A percentile compares a stretch with the other conserved stretches of the same genome.
phyloP scores from a whole-genome alignment of 92 coral and sea anemone genomes.

The Palythoa heliodiscus region DNA sequence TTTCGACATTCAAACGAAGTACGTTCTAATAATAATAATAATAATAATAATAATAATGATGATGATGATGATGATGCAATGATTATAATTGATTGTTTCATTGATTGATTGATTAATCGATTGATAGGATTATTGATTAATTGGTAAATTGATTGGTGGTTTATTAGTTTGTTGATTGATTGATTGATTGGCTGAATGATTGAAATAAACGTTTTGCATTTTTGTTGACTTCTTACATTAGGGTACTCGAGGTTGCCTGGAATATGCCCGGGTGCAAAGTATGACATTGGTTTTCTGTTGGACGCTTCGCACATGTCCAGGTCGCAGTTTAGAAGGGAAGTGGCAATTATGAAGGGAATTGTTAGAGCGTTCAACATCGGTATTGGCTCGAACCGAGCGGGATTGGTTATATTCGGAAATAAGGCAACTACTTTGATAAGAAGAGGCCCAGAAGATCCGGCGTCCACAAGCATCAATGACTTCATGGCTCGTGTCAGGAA shows the following conservation, averaged over 20 bases:
- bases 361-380: neutral
- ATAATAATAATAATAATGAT: no score
- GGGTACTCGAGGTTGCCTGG: neutral
- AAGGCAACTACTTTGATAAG: neutral
- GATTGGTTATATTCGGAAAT: neutral
- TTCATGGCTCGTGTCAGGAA: neutral
- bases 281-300: slow-evolving; percentile 16
- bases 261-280: neutral
- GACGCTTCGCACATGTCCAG: neutral
- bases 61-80: no score
- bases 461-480: neutral
- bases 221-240: neutral
- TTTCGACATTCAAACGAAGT: no score
- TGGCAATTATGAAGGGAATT: neutral
- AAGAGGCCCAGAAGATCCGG: neutral
- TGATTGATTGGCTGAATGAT: neutral
- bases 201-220: neutral
- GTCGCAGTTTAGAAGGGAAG: neutral
- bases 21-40: no score
- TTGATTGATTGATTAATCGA: no score
- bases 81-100: no score
- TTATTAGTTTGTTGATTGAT: no score
- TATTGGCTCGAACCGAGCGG: neutral
- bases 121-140: no score
- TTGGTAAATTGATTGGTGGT: no score